These are phyloP conservation scores for Sebastes minor DNA, from an alignment of 2,797 vertebrate genomes.

Conservation along the genomic window DNA sequence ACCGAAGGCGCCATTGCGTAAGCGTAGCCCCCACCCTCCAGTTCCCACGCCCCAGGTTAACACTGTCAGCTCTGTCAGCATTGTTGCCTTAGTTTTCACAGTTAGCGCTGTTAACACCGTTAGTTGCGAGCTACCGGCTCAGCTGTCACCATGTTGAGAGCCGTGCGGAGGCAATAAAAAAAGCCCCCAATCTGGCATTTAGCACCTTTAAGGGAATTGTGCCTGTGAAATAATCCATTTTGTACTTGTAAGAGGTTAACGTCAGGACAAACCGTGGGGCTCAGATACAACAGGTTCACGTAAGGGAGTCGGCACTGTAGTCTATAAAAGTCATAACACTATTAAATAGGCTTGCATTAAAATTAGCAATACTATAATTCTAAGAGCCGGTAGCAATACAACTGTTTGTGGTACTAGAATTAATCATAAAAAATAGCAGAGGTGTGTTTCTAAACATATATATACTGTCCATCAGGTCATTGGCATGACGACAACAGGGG, in stretches of 20 bases:
- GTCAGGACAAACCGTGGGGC: not conserved
- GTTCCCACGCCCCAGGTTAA: too few relatives aligned
- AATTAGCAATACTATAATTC: not conserved
- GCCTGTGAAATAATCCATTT: not conserved
- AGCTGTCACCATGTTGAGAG: too few relatives aligned
- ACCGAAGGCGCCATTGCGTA: too few relatives aligned
- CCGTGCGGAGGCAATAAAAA: too few relatives aligned
- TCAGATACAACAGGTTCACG: not conserved
- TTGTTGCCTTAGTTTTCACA: too few relatives aligned
- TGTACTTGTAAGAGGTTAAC: not conserved
- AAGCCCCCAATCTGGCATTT: too few relatives aligned
- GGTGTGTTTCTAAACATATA: not conserved
- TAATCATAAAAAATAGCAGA: not conserved
- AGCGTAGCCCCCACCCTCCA: too few relatives aligned
- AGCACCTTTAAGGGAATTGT: not conserved
- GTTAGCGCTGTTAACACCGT: too few relatives aligned
- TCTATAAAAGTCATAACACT: not conserved
- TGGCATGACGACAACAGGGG: conserved; percentile 97
- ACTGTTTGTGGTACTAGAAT: not conserved
- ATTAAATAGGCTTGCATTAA: not conserved
- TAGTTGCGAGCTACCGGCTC: too few relatives aligned
- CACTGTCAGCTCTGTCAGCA: too few relatives aligned
- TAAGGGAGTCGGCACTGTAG: not conserved
- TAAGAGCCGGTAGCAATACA: not conserved
- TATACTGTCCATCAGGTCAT: conserved; percentile 77